These are phyloP conservation scores for Sarcophaga bullata DNA, from an alignment of 1,140 invertebrate species.

Conservation along the genomic window DNA sequence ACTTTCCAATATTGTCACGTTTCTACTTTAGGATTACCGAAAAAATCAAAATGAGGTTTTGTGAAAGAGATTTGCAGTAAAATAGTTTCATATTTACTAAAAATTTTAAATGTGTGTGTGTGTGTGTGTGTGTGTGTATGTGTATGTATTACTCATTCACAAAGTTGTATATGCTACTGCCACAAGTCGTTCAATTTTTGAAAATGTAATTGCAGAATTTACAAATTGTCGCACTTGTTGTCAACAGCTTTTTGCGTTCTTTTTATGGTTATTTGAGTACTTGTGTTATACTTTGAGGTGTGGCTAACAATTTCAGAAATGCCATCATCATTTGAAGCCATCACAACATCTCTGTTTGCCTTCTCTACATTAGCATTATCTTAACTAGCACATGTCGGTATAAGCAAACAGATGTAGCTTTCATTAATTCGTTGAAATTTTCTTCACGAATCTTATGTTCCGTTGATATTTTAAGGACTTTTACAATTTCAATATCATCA, in stretches of 20 bases:
- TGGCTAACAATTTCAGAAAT: not conserved
- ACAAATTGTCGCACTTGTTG: slow-evolving; percentile 32
- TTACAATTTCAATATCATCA: too few relatives aligned
- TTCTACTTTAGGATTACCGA: not conserved
- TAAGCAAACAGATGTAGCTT: too few relatives aligned
- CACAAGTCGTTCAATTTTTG: not conserved
- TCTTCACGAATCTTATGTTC: too few relatives aligned
- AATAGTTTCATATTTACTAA: not conserved
- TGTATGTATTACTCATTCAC: too few relatives aligned
- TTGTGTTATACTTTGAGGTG: not conserved
- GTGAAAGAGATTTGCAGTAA: not conserved
- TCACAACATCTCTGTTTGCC: not conserved
- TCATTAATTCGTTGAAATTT: too few relatives aligned
- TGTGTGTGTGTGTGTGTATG: not conserved
- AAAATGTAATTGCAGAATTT: not conserved
- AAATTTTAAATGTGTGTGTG: not conserved
- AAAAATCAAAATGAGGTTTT: not conserved
- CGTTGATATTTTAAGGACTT: too few relatives aligned
- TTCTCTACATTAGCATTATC: too few relatives aligned
- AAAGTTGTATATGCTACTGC: not conserved
- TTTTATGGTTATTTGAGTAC: not conserved
- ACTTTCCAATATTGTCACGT: slow-evolving; percentile 17
- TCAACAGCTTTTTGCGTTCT: not conserved
- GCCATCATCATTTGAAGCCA: not conserved
- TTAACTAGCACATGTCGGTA: too few relatives aligned